Percentiles rank a stretch among this genome's conserved stretches.
These are phyloP conservation scores for Thaumetopoea pityocampa DNA, from an alignment of 1,140 invertebrate genomes.

Conservation along the genomic window DNA sequence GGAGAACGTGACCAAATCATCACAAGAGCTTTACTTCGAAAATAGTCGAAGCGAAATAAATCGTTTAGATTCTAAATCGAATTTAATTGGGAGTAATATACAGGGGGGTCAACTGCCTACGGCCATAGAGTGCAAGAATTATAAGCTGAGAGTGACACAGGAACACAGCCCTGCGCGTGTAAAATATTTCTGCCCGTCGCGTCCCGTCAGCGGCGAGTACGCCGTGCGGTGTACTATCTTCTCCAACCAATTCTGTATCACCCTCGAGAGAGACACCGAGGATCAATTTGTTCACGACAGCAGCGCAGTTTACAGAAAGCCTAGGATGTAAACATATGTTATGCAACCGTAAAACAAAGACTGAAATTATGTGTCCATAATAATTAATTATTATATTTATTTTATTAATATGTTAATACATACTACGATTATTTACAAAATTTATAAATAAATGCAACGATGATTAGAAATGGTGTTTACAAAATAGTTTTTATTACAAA, in stretches of 20 bases:
- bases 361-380: no score
- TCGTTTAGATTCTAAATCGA: not conserved
- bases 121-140: conserved; percentile 61
- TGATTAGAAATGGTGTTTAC: no score
- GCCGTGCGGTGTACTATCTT: conserved; percentile 58
- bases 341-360: conserved; percentile 6
- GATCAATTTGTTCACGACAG: conserved; percentile 47
- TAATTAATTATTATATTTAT: no score
- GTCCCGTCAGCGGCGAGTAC: conserved; percentile 37
- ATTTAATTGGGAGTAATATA: not conserved
- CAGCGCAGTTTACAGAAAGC: conserved; percentile 44
- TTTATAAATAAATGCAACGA: no score
- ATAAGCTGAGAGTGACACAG: conserved; percentile 58
- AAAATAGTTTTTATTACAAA: no score
- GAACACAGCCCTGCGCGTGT: conserved; percentile 39
- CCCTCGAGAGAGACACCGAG: conserved; percentile 48
- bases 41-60: conserved; percentile 15
- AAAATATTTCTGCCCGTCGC: conserved; percentile 57
- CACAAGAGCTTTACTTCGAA: conserved; percentile 25
- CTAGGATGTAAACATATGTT: conserved; percentile 24
- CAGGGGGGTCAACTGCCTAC: conserved; percentile 4
- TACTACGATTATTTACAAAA: no score
- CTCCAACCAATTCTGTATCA: conserved; percentile 64
- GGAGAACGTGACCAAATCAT: conserved; percentile 27
- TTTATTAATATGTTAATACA: no score